Percentiles rank a stretch among this genome's conserved stretches.
Evolutionary conservation across 2,888 invertebrate species (phyloP).

Genomic region (Lepidonotus clava): DNA sequence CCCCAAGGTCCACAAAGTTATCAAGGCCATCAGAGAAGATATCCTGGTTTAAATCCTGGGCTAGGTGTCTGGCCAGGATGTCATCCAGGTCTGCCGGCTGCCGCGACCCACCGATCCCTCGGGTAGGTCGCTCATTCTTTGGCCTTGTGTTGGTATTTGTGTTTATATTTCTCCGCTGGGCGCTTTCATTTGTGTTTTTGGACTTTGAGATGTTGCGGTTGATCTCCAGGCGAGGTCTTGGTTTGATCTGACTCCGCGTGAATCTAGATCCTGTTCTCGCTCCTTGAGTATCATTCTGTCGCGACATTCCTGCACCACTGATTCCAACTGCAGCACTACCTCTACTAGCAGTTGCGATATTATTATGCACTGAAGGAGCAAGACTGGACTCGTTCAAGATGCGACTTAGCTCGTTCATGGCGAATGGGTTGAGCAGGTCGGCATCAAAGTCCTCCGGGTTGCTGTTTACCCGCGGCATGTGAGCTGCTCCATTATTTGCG

Average conservation of each 20-base stretch:
- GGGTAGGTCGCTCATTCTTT: neutral
- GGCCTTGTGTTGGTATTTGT: neutral
- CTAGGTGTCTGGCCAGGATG: constrained; percentile 50
- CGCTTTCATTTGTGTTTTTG: constrained; percentile 27
- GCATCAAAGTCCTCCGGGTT: neutral
- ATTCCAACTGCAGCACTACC: neutral
- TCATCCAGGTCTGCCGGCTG: constrained; percentile 20
- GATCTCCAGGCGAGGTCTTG: neutral
- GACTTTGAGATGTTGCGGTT: constrained; percentile 10
- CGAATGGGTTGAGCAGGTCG: constrained; percentile 20
- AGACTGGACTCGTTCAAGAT: constrained; percentile 28
- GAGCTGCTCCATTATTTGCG: neutral
- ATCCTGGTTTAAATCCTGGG: constrained; percentile 31
- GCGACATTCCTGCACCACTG: neutral
- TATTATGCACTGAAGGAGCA: neutral
- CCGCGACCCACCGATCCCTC: neutral
- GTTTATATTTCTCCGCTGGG: neutral
- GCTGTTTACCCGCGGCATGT: neutral
- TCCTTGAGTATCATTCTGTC: no score
- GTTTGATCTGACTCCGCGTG: constrained; percentile 22
- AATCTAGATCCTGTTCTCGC: no score
- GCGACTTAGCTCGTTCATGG: constrained; percentile 54
- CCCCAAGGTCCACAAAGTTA: no score
- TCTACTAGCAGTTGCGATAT: neutral
- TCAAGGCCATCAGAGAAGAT: neutral